Evolutionary conservation across 2,113 vertebrate species (phyloP).

Genomic region (Dasyprocta punctata): DNA sequence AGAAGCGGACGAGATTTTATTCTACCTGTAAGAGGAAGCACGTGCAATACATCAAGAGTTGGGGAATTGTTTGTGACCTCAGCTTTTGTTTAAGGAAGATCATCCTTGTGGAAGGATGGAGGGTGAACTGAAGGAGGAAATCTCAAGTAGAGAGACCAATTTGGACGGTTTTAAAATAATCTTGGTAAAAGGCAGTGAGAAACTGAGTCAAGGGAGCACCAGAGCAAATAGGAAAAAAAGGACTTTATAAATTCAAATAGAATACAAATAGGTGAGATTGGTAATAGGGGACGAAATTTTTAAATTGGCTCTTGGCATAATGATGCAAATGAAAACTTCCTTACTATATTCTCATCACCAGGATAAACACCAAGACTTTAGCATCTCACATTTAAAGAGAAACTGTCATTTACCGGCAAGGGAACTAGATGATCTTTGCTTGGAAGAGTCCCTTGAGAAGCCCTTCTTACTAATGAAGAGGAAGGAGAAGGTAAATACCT

Average conservation of each 20-base stretch:
- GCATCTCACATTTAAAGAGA: conserved; percentile 13
- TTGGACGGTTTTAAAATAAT: conserved; percentile 20
- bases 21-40: not conserved
- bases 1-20: not conserved
- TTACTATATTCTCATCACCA: not conserved
- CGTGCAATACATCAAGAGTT: not conserved
- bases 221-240: conserved; percentile 6
- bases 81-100: not conserved
- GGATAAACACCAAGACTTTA: not conserved
- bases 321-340: not conserved
- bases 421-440: conserved; percentile 7
- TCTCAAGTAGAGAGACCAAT: not conserved
- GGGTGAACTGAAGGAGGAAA: not conserved
- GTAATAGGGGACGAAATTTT: not conserved
- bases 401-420: not conserved
- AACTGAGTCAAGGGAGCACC: not conserved
- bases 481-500: not conserved
- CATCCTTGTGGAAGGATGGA: not conserved
- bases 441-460: conserved; percentile 17
- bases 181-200: not conserved
- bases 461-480: not conserved
- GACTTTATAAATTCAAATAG: not conserved
- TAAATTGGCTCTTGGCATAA: not conserved
- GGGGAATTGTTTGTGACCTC: not conserved
- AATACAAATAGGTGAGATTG: not conserved